phyloP scores from a whole-genome alignment of 2,113 vertebrate species.

The Benitochromis conjunctus region DNA sequence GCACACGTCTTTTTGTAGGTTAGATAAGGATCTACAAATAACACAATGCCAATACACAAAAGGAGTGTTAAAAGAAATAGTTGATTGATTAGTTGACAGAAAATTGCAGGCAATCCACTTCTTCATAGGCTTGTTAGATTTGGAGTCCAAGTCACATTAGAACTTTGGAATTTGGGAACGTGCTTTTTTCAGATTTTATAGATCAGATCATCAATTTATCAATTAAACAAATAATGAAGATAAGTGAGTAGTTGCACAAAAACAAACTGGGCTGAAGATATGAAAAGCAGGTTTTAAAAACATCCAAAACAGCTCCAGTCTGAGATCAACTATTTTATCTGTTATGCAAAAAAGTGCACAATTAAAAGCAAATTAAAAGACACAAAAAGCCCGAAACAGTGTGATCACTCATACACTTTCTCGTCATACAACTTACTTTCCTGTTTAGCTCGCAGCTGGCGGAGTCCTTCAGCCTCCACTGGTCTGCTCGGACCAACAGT shows the following conservation, averaged over 20 bases:
- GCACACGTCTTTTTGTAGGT: neutral
- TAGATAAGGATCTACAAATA: neutral
- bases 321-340: neutral
- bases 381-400: neutral
- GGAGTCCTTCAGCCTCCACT: slow-evolving; percentile 66
- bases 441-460: slow-evolving; percentile 71
- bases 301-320: neutral
- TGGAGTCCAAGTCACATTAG: neutral
- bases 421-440: slow-evolving; percentile 62
- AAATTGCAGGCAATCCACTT: neutral
- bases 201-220: neutral
- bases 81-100: neutral
- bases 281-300: neutral
- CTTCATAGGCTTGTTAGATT: neutral
- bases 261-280: neutral
- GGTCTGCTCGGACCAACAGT: slow-evolving; percentile 70
- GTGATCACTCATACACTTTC: neutral
- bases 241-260: neutral
- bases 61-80: neutral
- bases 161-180: neutral
- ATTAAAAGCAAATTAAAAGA: neutral
- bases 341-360: neutral
- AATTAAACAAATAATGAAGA: neutral
- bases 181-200: neutral
- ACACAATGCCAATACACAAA: neutral